Percentiles rank a stretch among this genome's conserved stretches.
Evolutionary conservation across 1,140 invertebrate genomes (phyloP).

Genomic region (Drosophila nasuta): DNA sequence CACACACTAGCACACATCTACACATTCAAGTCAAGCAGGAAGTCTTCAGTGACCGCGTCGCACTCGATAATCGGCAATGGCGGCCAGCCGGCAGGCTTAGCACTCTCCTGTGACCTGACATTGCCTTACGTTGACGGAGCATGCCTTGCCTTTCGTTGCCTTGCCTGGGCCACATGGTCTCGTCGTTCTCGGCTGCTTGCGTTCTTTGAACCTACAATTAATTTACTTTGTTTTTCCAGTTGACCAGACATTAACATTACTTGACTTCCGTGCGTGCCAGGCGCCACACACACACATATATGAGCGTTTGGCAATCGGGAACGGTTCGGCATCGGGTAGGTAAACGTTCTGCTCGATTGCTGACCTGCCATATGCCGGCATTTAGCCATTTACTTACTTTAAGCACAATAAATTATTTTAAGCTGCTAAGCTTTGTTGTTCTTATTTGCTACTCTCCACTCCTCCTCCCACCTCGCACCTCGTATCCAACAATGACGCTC

Average conservation of each 20-base stretch:
- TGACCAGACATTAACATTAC: conserved; percentile 83
- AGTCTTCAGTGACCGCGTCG: conserved; percentile 81
- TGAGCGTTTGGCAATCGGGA: conserved; percentile 3
- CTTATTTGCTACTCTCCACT: conserved; percentile 31
- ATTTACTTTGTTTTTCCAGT: conserved; percentile 84
- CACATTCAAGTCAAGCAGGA: conserved; percentile 64
- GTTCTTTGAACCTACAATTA: conserved; percentile 81
- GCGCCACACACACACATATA: conserved; percentile 5
- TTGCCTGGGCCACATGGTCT: conserved; percentile 8
- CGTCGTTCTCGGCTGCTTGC: conserved; percentile 29
- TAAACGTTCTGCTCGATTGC: conserved; percentile 61
- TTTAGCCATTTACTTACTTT: conserved; percentile 81
- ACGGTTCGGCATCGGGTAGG: not conserved
- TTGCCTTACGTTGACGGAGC: conserved; percentile 1
- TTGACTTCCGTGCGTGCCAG: conserved; percentile 79
- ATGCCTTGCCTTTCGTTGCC: conserved; percentile 6
- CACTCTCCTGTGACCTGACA: conserved; percentile 14
- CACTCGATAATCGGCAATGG: conserved; percentile 79
- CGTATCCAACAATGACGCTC: too few relatives aligned
- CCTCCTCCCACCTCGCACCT: too few relatives aligned
- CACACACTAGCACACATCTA: not conserved
- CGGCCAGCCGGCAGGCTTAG: conserved; percentile 30
- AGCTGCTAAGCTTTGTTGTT: conserved; percentile 72
- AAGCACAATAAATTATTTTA: conserved; percentile 82
- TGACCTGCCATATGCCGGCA: conserved; percentile 79